These are phyloP conservation scores for Pocillopora meandrina DNA, from an alignment of 92 coral and sea anemone genomes.

Conservation along the genomic window DNA sequence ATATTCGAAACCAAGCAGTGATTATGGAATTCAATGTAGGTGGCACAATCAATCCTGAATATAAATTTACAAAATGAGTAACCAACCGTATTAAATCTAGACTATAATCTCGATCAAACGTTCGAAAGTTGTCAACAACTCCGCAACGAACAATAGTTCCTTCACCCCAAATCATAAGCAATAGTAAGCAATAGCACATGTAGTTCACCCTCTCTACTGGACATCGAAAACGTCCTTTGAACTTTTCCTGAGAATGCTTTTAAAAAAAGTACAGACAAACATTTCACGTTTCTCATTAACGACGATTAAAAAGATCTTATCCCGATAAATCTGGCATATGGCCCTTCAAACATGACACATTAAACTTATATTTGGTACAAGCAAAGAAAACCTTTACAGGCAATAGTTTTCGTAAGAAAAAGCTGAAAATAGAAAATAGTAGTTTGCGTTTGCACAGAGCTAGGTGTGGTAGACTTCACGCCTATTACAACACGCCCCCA, in stretches of 20 bases:
- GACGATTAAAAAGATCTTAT: conserved; percentile 31
- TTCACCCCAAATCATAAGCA: not conserved
- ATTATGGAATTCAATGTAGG: conserved; percentile 22
- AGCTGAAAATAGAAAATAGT: not conserved
- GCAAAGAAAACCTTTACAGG: not conserved
- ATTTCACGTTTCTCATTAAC: not conserved
- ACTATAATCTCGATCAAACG: conserved; percentile 17
- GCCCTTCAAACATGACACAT: not conserved
- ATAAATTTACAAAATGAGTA: conserved; percentile 18
- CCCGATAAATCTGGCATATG: conserved; percentile 5
- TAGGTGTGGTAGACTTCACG: conserved; percentile 47
- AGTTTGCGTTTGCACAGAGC: not conserved
- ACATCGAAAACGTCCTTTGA: not conserved
- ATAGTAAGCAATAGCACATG: conserved; percentile 33
- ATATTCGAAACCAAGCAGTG: not conserved
- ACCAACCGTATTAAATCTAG: conserved; percentile 26
- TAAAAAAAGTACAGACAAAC: not conserved
- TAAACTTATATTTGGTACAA: not conserved
- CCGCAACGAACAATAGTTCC: not conserved
- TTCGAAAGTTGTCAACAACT: conserved; percentile 2
- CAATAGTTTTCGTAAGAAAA: not conserved
- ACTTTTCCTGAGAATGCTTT: not conserved
- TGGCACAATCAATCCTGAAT: conserved; percentile 11
- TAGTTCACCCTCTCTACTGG: not conserved
- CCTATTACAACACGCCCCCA: conserved; percentile 18